Evolutionary conservation across 2,797 vertebrate genomes (phyloP), one percentile per base, ranked within the genome.

Genomic region (Semotilus atromaculatus): DNA sequence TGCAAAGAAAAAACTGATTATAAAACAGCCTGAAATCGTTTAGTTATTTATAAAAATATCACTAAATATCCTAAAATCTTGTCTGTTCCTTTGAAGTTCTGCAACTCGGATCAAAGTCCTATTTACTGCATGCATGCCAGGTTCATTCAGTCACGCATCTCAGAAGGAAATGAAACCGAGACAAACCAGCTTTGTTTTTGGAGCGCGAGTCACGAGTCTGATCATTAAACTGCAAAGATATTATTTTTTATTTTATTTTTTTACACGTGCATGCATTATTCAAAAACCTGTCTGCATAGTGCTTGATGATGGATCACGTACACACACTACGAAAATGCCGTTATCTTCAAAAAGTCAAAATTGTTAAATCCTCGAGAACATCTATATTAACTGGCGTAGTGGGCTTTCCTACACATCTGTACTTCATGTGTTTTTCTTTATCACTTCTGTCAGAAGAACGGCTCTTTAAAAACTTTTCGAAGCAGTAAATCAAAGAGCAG

Each of bases 401-500:
- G 14, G 66, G 43, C 48, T 83, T 38, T 67, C 62, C 68, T 72
- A 43, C 80, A 85, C 86, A 89, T 90, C 86, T 90, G 88, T 68
- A 81, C 80, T 73, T 90, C 86, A 82, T 82, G 87, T 74, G 19
- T 23, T 26, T 80, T 67, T 45, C 51, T 51, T 43, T 74, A 43
- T 80, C 73, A 60, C 51, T 68, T 80, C 77, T 73, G 62, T 84
- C 13, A 40, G 53, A 43, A 62, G 7, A 78, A 75, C 13, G 66
- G 40, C 60, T 67, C 51, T 40, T 75, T 81, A 43, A 66, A 55
- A 67, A 66, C 66, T n/a, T 58, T 67, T 18, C 64, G 23, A 73
- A 66, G 60, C 43, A 58, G 23, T 78, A 85, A 85, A 83, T 87
- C 58, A 73, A 31, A 67, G 66, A 72, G 10, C 68, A 23, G n/a